phyloP scores from a whole-genome alignment of 2,797 vertebrate species.

The Staurois parvus region DNA sequence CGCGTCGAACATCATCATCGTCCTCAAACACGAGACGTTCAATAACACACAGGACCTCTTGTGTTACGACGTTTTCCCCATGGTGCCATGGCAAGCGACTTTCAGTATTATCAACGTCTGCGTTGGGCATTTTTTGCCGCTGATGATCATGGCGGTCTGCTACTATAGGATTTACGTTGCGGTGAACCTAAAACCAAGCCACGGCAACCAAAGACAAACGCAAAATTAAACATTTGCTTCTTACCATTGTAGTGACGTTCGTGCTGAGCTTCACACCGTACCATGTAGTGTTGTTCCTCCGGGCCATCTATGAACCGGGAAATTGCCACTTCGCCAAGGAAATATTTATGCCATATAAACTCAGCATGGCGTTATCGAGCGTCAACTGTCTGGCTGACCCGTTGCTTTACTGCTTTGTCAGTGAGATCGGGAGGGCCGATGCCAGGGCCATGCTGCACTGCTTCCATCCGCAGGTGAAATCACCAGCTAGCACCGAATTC shows the following conservation, averaged over 20 bases:
- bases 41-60: conserved; percentile 62
- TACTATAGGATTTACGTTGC: conserved; percentile 79
- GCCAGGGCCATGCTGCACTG: conserved; percentile 70
- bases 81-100: conserved; percentile 68
- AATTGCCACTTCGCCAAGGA: conserved; percentile 32
- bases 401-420: conserved; percentile 89
- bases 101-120: conserved; percentile 76
- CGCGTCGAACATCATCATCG: conserved; percentile 76
- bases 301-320: conserved; percentile 67
- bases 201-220: conserved; percentile 79
- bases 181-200: conserved; percentile 81
- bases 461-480: not conserved
- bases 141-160: conserved; percentile 79
- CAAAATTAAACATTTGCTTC: conserved; percentile 78
- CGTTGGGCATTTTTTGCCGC: conserved; percentile 80
- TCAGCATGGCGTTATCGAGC: conserved; percentile 79
- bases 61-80: conserved; percentile 82
- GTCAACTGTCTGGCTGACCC: conserved; percentile 88
- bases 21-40: conserved; percentile 72
- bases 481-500: not conserved
- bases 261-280: conserved; percentile 86
- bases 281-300: conserved; percentile 81
- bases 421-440: conserved; percentile 77
- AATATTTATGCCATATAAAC: conserved; percentile 77
- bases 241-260: conserved; percentile 79